Percentiles rank a stretch among this genome's conserved stretches.
Evolutionary conservation across 2,113 vertebrate species (phyloP).

Genomic region (Aramus guarauna): DNA sequence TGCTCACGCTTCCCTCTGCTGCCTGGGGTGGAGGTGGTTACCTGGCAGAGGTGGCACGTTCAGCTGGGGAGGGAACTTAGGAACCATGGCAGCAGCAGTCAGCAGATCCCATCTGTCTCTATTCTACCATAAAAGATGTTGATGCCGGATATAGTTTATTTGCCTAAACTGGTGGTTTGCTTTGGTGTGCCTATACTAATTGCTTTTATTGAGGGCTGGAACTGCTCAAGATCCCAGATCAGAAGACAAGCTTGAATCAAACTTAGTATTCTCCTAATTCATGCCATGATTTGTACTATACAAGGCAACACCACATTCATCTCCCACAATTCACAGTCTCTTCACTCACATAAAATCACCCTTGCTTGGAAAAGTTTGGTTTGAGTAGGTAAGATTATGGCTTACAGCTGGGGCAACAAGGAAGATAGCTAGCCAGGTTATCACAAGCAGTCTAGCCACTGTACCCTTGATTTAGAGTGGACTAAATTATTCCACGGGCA

Average conservation of each 20-base stretch:
- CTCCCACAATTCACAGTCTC: accelerated
- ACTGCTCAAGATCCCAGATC: not conserved
- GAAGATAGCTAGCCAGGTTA: not conserved
- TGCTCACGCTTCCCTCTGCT: not conserved
- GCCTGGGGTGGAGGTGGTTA: not conserved
- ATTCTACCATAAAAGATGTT: not conserved
- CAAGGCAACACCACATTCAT: not conserved
- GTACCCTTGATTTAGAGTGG: accelerated
- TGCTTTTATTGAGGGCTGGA: not conserved
- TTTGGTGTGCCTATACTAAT: not conserved
- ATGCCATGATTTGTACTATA: not conserved
- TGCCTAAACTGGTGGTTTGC: not conserved
- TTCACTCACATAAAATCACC: not conserved
- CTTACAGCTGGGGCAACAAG: accelerated
- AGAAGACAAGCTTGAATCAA: not conserved
- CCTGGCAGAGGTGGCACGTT: not conserved
- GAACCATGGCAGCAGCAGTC: not conserved
- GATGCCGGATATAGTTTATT: not conserved
- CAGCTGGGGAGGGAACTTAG: not conserved
- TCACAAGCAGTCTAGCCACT: not conserved
- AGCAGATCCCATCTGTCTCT: not conserved
- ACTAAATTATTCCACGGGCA: accelerated
- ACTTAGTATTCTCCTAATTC: not conserved
- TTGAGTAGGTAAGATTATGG: not conserved
- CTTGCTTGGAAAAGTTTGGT: not conserved